A percentile compares a stretch with the other conserved stretches of the same genome.
Conservation (phyloP, 2,113 vertebrate species). For the Alosa alosa region DNA sequence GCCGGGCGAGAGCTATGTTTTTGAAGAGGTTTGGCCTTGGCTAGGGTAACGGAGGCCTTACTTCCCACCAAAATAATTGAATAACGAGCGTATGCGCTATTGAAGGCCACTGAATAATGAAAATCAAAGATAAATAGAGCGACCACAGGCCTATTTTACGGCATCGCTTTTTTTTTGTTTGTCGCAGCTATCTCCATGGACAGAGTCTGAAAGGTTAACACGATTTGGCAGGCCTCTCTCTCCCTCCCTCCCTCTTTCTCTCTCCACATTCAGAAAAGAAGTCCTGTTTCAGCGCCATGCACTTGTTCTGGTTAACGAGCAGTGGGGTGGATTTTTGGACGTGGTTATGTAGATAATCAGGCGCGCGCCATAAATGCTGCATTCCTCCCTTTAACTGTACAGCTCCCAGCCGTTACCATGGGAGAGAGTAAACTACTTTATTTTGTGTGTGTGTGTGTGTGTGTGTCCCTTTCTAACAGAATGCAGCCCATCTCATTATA, state of each 20-base stretch:
- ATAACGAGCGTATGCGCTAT: slow-evolving; percentile 85
- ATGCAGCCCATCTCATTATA: slow-evolving; percentile 44
- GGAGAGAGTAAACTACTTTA: slow-evolving; percentile 53
- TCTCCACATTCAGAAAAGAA: slow-evolving; percentile 70
- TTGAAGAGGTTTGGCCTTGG: background rate
- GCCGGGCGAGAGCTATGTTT: background rate
- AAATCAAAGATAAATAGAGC: slow-evolving; percentile 83
- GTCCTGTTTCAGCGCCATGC: slow-evolving; percentile 68
- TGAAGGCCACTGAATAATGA: slow-evolving; percentile 78
- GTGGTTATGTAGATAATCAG: slow-evolving; percentile 78
- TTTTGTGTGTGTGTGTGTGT: slow-evolving; percentile 8
- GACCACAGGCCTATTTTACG: slow-evolving; percentile 69
- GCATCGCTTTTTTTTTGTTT: slow-evolving; percentile 70
- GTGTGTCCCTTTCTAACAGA: slow-evolving; percentile 37
- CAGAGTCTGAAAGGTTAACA: slow-evolving; percentile 81
- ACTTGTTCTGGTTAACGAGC: slow-evolving; percentile 83
- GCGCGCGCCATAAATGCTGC: slow-evolving; percentile 73
- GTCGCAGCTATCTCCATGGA: slow-evolving; percentile 75
- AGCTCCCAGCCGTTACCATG: slow-evolving; percentile 82
- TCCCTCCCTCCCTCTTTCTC: slow-evolving; percentile 55
- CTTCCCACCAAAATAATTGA: slow-evolving; percentile 82
- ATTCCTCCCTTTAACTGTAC: slow-evolving; percentile 79
- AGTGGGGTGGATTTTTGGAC: slow-evolving; percentile 81
- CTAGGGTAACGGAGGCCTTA: slow-evolving; percentile 69
- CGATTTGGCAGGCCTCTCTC: slow-evolving; percentile 75